Percentiles rank a stretch among this genome's conserved stretches.
These are phyloP conservation scores for Xenopus petersii DNA, from an alignment of 2,797 vertebrate genomes.

Conservation along the genomic window DNA sequence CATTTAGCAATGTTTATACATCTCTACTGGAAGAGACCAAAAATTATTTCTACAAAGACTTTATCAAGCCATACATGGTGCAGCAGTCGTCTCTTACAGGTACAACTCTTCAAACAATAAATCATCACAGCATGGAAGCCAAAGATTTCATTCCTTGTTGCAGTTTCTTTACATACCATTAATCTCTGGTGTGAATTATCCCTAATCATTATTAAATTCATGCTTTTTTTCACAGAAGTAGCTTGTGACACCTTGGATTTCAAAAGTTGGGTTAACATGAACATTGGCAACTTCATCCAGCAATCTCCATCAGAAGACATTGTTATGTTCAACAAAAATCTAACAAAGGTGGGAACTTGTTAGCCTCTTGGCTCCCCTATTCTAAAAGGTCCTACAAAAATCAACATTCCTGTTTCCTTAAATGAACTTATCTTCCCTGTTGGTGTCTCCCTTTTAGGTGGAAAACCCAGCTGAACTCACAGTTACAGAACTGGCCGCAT, in stretches of 20 bases:
- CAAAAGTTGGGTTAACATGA: neutral
- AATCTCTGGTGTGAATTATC: neutral
- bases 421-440: neutral
- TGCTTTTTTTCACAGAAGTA: neutral
- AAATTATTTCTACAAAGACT: conserved; percentile 7
- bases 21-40: neutral
- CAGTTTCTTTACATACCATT: neutral
- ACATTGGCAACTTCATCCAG: conserved; percentile 8
- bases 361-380: neutral
- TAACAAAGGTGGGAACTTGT: neutral
- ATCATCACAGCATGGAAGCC: neutral
- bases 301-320: neutral
- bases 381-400: too few species aligned
- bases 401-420: neutral
- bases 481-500: conserved; percentile 14
- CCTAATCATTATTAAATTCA: fast-evolving
- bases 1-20: neutral
- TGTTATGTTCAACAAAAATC: neutral
- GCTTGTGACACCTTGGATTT: neutral
- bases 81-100: conserved; percentile 2
- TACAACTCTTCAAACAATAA: neutral
- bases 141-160: neutral
- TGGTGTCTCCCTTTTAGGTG: neutral
- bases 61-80: conserved; percentile 16
- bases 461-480: conserved; percentile 6